Evolutionary conservation across 2,888 invertebrate species (phyloP), one percentile per base, ranked within the genome.

Genomic region (Nemapogon koenigi): DNA sequence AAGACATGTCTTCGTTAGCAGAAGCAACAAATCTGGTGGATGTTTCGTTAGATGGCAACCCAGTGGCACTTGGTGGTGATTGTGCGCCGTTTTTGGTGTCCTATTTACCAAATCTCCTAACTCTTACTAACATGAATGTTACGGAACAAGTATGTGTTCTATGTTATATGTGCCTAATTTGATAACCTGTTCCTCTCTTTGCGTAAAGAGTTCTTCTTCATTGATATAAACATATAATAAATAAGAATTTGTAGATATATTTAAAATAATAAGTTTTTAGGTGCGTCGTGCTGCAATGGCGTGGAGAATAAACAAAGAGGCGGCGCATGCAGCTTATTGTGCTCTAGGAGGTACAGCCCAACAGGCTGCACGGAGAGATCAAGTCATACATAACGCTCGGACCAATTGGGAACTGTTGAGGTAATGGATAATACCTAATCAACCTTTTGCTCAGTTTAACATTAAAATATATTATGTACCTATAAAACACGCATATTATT

Each of bases 41-140:
- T 70, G 84, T 96, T 33, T 89, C 93, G 14, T 84, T 96, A 41
- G 95, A 92, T 59, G 90, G 89, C 43, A 93, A 93, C 69, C 91
- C 92, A 0, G 86, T 93, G 7, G 88, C 89, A 14, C 62, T 89
- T 43, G 87, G 85, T n/a, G 87, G 89, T 0, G 91, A 92, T 51
- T 92, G 90, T 54, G 84, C 89, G 2, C 89, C 91, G 0, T 92
- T 91, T 58, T 65, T 92, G 30, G 90, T 92, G 0, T 89, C 91
- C 0, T 89, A 90, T 60, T 67, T 92, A 43, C 90, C 91, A 16
- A 85, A 86, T 56, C 73, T 93, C 44, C 70, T 84, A 41, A 81
- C 86, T 31, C 68, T 93, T 28, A 91, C 91, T 48, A 85, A 86
- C 48, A 89, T 91, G 87, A 86, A 88, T 51, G 85, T 91, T 16